Evolutionary conservation across 1,140 invertebrate species (phyloP).

Genomic region (Scaptodrosophila lebanonensis): DNA sequence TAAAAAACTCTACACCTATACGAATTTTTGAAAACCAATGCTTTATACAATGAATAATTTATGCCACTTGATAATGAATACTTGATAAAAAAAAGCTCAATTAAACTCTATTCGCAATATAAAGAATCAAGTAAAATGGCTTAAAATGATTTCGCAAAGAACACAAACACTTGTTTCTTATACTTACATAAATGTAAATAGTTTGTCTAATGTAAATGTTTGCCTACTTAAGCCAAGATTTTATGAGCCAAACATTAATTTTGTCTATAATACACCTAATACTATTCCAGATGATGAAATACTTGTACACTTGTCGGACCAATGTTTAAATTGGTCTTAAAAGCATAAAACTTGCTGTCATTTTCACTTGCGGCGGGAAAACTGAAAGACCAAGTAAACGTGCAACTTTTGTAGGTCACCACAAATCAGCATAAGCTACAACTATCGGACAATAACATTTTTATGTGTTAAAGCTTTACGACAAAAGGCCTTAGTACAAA

Average conservation of each 20-base stretch:
- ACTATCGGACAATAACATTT: constrained; percentile 73
- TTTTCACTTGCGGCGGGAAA: neutral
- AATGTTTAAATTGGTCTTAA: constrained; percentile 55
- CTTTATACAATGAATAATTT: too few relatives aligned
- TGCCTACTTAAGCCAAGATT: constrained; percentile 4
- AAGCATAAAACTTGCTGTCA: constrained; percentile 44
- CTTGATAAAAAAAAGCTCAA: too few relatives aligned
- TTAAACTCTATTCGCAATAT: too few relatives aligned
- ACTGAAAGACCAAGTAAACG: too few relatives aligned
- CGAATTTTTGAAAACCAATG: too few relatives aligned
- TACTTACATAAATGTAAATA: too few relatives aligned
- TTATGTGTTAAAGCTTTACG: constrained; percentile 73
- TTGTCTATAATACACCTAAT: constrained; percentile 20
- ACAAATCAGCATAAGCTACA: constrained; percentile 70
- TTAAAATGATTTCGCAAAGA: too few relatives aligned
- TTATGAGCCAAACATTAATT: constrained; percentile 27
- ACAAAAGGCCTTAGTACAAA: constrained; percentile 60
- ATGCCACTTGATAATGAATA: too few relatives aligned
- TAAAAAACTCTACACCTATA: too few relatives aligned
- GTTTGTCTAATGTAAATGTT: too few relatives aligned
- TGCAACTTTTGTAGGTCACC: constrained; percentile 55
- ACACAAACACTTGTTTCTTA: too few relatives aligned
- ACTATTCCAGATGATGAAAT: constrained; percentile 1
- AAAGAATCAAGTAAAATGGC: too few relatives aligned
- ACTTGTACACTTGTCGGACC: constrained; percentile 27